phyloP scores from a whole-genome alignment of 1,140 invertebrate species.

The Drosophila subobscura region DNA sequence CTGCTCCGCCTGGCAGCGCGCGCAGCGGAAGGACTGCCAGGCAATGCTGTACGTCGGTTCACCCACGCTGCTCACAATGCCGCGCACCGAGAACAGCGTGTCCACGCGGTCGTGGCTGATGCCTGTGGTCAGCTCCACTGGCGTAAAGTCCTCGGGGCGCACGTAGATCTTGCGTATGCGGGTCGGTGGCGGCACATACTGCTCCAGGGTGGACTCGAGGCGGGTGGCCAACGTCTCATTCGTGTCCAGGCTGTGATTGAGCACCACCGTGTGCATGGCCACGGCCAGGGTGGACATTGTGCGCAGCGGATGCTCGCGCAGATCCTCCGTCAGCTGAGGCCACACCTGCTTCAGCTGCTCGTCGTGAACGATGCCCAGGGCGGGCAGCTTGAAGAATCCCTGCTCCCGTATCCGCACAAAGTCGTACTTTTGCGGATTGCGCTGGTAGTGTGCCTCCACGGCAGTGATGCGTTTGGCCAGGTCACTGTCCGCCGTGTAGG shows the following conservation, averaged over 20 bases:
- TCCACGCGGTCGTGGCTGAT: conserved; percentile 49
- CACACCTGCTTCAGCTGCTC: conserved; percentile 84
- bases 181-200: conserved; percentile 33
- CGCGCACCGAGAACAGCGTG: conserved; percentile 90
- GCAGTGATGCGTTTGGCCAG: conserved; percentile 83
- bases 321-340: conserved; percentile 85
- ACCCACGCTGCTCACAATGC: conserved; percentile 93
- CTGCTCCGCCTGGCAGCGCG: conserved; percentile 87
- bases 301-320: conserved; percentile 85
- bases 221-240: conserved; percentile 6
- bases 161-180: conserved; percentile 61
- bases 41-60: conserved; percentile 89
- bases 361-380: conserved; percentile 84
- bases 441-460: conserved; percentile 79
- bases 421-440: conserved; percentile 75
- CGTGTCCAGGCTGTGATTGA: conserved; percentile 40
- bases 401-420: conserved; percentile 84
- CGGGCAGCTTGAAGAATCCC: conserved; percentile 84
- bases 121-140: conserved; percentile 43
- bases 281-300: conserved; percentile 86
- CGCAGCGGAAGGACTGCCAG: conserved; percentile 91
- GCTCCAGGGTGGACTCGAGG: conserved; percentile 3
- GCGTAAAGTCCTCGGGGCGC: conserved; percentile 46
- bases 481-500: conserved; percentile 80
- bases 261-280: conserved; percentile 86